Evolutionary conservation across 1,140 invertebrate genomes (phyloP).

Genomic region (Drosophila obscura): DNA sequence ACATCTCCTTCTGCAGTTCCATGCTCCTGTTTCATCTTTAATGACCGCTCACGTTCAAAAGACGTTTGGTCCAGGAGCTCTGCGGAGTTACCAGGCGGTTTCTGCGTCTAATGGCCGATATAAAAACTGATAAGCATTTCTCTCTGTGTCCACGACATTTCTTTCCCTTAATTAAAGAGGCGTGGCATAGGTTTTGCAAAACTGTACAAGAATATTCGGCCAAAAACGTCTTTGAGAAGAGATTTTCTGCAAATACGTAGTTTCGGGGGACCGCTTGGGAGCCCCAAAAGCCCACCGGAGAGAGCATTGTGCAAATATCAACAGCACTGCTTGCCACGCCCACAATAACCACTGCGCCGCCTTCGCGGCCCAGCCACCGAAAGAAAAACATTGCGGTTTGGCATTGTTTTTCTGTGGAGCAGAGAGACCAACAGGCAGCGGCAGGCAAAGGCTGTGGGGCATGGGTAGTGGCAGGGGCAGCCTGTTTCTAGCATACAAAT

Average conservation of each 20-base stretch:
- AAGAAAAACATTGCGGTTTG: constrained; percentile 51
- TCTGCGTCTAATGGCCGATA: constrained; percentile 38
- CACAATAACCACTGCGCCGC: constrained; percentile 1
- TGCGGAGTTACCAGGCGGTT: neutral
- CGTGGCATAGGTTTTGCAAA: constrained; percentile 21
- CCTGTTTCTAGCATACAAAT: too few relatives aligned
- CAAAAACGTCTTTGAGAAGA: constrained; percentile 62
- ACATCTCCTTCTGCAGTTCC: neutral
- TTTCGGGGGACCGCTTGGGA: constrained; percentile 24
- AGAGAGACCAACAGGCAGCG: too few relatives aligned
- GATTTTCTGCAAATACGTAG: constrained; percentile 36
- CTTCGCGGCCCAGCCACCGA: constrained; percentile 4
- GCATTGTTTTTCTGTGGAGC: constrained; percentile 39
- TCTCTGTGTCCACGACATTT: constrained; percentile 9
- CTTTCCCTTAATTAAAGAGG: constrained; percentile 67
- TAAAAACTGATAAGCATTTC: constrained; percentile 44
- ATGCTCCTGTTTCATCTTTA: constrained; percentile 1
- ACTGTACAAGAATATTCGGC: constrained; percentile 21
- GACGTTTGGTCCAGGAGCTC: neutral
- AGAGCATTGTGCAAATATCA: constrained; percentile 59
- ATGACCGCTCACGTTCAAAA: constrained; percentile 26
- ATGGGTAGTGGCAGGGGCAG: too few relatives aligned
- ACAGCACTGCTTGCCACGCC: constrained; percentile 14
- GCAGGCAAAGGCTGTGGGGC: too few relatives aligned
- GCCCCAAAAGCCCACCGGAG: constrained; percentile 31